phyloP scores from a whole-genome alignment of 2,888 invertebrate species.

The Drosophila mettleri region DNA sequence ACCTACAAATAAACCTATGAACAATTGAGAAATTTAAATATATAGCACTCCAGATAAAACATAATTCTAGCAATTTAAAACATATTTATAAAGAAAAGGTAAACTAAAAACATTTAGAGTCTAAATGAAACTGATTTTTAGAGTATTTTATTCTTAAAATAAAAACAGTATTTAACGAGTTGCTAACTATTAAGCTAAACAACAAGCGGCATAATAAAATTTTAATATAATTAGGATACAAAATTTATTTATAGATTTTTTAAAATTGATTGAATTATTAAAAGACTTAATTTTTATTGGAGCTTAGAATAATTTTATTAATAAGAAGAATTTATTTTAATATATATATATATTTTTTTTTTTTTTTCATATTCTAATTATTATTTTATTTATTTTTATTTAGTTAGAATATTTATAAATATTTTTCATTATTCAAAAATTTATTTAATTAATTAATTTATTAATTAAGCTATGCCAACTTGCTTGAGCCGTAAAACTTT shows the following conservation, averaged over 20 bases:
- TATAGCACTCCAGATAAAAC: not conserved
- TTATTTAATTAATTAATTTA: no score
- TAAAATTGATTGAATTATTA: no score
- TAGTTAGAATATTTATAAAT: no score
- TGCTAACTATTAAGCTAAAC: not conserved
- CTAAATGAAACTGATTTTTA: not conserved
- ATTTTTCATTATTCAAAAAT: not conserved
- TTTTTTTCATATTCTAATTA: no score
- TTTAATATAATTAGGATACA: no score
- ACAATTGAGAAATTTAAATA: not conserved
- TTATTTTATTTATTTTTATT: no score
- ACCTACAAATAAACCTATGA: no score
- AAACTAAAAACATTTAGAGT: not conserved
- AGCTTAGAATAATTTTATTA: no score
- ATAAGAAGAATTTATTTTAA: no score
- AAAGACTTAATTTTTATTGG: no score
- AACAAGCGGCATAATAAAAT: not conserved
- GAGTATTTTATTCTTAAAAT: not conserved
- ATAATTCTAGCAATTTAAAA: not conserved
- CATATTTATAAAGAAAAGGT: not conserved
- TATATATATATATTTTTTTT: no score
- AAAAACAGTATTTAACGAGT: not conserved
- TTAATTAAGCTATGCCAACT: conserved; percentile 33
- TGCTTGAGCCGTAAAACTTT: conserved; percentile 20
- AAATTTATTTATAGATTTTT: no score